Percentiles rank a stretch among this genome's conserved stretches.
phyloP scores from a whole-genome alignment of 2,888 invertebrate species.

The Bhutanitis thaidina region DNA sequence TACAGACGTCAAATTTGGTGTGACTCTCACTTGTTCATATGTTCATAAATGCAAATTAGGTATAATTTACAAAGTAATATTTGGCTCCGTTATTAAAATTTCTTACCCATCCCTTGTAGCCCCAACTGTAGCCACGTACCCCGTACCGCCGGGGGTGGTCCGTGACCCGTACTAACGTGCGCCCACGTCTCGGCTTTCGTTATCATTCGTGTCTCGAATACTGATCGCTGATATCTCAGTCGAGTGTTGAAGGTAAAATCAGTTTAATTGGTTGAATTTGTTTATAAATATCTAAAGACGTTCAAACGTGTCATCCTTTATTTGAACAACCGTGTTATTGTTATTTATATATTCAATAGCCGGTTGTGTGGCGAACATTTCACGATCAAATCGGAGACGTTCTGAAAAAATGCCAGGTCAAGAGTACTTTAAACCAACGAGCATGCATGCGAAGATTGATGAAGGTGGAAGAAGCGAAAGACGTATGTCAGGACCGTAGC shows the following conservation, averaged over 20 bases:
- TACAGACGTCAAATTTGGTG: too few relatives aligned
- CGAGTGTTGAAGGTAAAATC: constrained; percentile 26
- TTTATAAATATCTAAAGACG: neutral
- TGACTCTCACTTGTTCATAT: too few relatives aligned
- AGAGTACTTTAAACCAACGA: too few relatives aligned
- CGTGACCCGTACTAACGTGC: constrained; percentile 36
- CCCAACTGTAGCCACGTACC: neutral
- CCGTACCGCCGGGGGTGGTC: constrained; percentile 50
- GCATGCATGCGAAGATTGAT: too few relatives aligned
- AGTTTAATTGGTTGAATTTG: constrained; percentile 20
- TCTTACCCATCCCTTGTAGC: constrained; percentile 7
- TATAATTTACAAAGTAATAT: constrained; percentile 18
- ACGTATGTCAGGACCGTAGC: too few relatives aligned
- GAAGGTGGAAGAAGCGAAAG: too few relatives aligned
- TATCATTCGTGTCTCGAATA: constrained; percentile 64
- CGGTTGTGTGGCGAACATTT: too few relatives aligned
- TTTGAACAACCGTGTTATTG: neutral
- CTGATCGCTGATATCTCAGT: constrained; percentile 25
- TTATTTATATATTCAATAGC: too few relatives aligned
- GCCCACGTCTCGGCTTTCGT: constrained; percentile 38
- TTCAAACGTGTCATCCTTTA: neutral
- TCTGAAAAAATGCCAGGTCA: too few relatives aligned
- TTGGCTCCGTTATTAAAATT: constrained; percentile 1
- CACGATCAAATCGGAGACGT: too few relatives aligned
- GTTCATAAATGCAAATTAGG: constrained; percentile 9